These are phyloP conservation scores for Stictocephala bisonia DNA, from an alignment of 2,888 invertebrate species.

Conservation along the genomic window DNA sequence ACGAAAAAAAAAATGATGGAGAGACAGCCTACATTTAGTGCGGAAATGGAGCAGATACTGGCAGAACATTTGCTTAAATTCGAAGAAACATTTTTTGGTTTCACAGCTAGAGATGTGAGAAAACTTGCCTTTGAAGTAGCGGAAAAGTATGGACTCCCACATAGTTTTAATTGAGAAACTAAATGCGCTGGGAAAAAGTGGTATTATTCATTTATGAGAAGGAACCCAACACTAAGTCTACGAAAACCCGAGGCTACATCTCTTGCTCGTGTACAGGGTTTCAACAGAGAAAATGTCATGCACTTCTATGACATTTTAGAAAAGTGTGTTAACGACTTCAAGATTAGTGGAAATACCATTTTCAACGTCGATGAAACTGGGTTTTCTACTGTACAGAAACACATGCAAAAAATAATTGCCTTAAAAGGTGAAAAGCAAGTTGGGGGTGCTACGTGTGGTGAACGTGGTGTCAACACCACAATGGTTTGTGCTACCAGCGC, in stretches of 20 bases:
- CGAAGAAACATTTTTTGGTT: too few relatives aligned
- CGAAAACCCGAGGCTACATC: too few relatives aligned
- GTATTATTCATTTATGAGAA: not conserved
- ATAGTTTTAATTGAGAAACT: not conserved
- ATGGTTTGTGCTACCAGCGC: constrained; percentile 64
- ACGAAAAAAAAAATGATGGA: too few relatives aligned
- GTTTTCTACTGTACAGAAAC: not conserved
- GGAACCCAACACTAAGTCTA: too few relatives aligned
- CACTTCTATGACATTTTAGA: not conserved
- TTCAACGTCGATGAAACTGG: constrained; percentile 23
- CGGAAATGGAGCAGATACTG: too few relatives aligned
- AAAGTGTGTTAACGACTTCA: not conserved
- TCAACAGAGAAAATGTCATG: not conserved
- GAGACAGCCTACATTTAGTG: too few relatives aligned
- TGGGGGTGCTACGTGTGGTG: constrained; percentile 1
- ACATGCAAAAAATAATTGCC: not conserved
- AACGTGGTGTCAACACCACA: constrained; percentile 2
- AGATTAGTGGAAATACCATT: not conserved
- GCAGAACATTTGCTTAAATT: too few relatives aligned
- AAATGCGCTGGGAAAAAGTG: not conserved
- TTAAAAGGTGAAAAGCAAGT: constrained; percentile 1
- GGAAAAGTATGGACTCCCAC: not conserved
- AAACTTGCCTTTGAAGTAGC: not conserved
- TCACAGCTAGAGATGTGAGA: too few relatives aligned
- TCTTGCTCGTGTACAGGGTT: not conserved